Conservation (phyloP, 2,797 vertebrate species). For the Sebastes ruberrimus region DNA sequence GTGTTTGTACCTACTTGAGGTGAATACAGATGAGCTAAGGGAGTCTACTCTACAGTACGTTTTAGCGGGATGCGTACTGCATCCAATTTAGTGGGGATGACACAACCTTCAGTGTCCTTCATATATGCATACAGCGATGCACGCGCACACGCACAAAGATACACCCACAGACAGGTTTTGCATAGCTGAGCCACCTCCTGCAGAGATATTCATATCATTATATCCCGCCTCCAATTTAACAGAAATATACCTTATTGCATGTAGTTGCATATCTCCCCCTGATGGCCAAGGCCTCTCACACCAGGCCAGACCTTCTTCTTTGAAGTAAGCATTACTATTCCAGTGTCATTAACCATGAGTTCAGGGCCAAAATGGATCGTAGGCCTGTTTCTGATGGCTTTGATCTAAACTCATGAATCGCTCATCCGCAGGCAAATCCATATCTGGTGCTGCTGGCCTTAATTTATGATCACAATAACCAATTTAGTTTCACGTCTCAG, state of each 20-base stretch:
- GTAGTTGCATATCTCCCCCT: background rate
- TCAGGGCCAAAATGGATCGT: background rate
- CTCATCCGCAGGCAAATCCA: background rate
- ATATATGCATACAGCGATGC: conserved; percentile 21
- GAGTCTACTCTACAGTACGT: conserved; percentile 9
- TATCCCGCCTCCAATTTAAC: conserved; percentile 52
- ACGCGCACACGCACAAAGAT: background rate
- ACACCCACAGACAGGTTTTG: conserved; percentile 18
- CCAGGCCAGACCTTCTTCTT: background rate
- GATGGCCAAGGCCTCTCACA: background rate
- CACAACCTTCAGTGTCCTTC: conserved; percentile 71
- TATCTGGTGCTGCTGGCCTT: background rate
- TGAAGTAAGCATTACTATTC: background rate
- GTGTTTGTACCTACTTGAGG: conserved; percentile 40
- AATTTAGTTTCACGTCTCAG: background rate
- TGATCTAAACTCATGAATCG: background rate
- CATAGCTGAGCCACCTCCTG: conserved; percentile 52
- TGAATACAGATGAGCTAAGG: conserved; percentile 65
- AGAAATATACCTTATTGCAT: conserved; percentile 14
- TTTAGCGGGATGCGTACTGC: conserved; percentile 39
- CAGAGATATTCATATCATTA: conserved; percentile 58
- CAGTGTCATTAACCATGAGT: conserved; percentile 3
- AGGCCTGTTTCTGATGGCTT: background rate
- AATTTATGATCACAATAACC: background rate
- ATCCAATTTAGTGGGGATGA: conserved; percentile 42